Base-by-base conservation (phyloP, 2,113 vertebrate genomes). In the Rissa tridactyla region DNA sequence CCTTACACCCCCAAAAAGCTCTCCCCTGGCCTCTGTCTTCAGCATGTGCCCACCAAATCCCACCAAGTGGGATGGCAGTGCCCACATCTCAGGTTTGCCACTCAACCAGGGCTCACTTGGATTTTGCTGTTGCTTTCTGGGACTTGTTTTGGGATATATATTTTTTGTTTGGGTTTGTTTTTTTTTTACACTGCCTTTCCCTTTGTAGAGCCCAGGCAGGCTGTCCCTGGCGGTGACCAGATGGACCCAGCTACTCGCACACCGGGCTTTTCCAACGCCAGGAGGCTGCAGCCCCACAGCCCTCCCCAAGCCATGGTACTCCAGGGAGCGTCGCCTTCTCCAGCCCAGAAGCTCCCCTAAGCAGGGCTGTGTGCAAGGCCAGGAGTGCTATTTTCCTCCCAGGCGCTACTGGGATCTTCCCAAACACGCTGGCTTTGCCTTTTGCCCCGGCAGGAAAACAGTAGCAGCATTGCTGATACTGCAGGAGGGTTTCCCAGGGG, bases 11-110 rank as follows among this genome's bases (percentile, higher is more conserved):
- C 15, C 1, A 3, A 40, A 75, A 82, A 30, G 4, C 26, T 72
- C 29, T 61, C 5, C 46, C 32, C 21, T 13, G 17, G 9, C 18
- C n/a, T 52, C 40, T 69, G 52, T 52, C 23, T 47, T 76, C 40
- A 13, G 13, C 30, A 7, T 1, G 0, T 1, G 1, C 36, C 57
- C 52, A 9, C 6, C 34, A 17, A 8, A 30, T 25, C 20, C 16
- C 23, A 6, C 8, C 25, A 46, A 12, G 57, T 7, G 14, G 8
- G 16, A 13, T 0, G 11, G 29, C 32, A 60, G 34, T 5, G 25
- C 34, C 61, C 58, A 2, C 17, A 62, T 6, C 30, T 55, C 12
- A 6, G 40, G 23, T 6, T 73, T 2, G 1, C 46, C 4, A 9
- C 49, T 83, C 46, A 17, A 0, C 9, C 15, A 17, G 19, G 34